These are phyloP conservation scores for Sebastes trivittatus DNA, from an alignment of 2,797 vertebrate genomes.

Conservation along the genomic window DNA sequence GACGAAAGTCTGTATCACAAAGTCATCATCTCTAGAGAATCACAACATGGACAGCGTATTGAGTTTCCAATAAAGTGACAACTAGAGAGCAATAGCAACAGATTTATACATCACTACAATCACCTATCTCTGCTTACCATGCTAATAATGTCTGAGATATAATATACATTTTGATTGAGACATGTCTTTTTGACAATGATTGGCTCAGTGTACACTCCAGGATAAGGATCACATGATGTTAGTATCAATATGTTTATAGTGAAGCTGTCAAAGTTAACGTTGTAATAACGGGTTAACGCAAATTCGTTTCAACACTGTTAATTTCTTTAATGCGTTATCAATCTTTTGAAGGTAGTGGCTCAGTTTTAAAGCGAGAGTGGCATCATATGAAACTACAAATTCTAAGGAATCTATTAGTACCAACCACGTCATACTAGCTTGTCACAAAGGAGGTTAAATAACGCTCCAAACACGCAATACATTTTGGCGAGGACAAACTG, in stretches of 20 bases:
- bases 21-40: not conserved
- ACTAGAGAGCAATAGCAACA: not conserved
- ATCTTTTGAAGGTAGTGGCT: too few species aligned
- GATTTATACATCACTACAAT: not conserved
- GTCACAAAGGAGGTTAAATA: too few species aligned
- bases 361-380: too few species aligned
- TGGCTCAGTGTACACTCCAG: not conserved
- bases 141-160: not conserved
- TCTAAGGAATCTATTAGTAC: too few species aligned
- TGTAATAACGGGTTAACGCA: too few species aligned
- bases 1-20: not conserved
- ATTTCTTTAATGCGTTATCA: too few species aligned
- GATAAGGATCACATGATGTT: not conserved
- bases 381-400: too few species aligned
- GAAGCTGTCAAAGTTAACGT: too few species aligned
- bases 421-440: too few species aligned
- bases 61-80: not conserved
- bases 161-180: not conserved
- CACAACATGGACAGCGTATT: not conserved
- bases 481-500: too few species aligned
- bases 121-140: not conserved
- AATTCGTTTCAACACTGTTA: too few species aligned
- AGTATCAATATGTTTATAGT: not conserved
- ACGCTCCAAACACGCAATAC: fast-evolving
- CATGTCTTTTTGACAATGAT: not conserved